A percentile compares a stretch with the other conserved stretches of the same genome.
phyloP scores from a whole-genome alignment of 2,888 invertebrate genomes.

The Callinectes sapidus region DNA sequence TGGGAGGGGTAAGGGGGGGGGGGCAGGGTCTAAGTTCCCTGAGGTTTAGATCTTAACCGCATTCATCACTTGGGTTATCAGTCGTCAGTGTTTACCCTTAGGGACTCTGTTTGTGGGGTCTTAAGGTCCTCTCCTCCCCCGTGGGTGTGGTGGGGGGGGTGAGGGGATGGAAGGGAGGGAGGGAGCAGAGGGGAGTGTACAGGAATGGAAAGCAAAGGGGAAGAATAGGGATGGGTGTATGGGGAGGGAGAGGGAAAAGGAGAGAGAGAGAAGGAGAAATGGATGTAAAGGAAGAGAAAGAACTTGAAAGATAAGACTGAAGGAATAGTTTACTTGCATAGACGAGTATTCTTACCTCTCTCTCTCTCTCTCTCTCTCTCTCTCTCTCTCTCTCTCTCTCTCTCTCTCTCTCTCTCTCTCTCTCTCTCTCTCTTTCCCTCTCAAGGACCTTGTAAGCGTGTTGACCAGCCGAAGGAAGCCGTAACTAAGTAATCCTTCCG shows the following conservation, averaged over 20 bases:
- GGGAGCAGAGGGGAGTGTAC: not conserved
- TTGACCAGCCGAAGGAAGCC: not conserved
- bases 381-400: constrained; percentile 5
- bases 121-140: not conserved
- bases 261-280: not conserved
- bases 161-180: not conserved
- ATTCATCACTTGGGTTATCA: constrained; percentile 26
- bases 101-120: not conserved
- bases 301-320: not conserved
- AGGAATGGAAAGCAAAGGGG: not conserved
- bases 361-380: not conserved
- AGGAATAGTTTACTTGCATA: not conserved
- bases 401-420: constrained; percentile 29
- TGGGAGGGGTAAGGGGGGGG: no score
- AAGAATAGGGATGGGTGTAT: not conserved
- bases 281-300: not conserved
- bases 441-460: not conserved
- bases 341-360: not conserved
- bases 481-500: constrained; percentile 4
- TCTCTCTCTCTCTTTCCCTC: constrained; percentile 20
- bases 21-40: not conserved
- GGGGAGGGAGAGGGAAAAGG: not conserved
- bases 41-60: not conserved
- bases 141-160: not conserved
- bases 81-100: not conserved